phyloP scores from a whole-genome alignment of 2,888 invertebrate genomes.

The Rhimphoctona megacephalus region DNA sequence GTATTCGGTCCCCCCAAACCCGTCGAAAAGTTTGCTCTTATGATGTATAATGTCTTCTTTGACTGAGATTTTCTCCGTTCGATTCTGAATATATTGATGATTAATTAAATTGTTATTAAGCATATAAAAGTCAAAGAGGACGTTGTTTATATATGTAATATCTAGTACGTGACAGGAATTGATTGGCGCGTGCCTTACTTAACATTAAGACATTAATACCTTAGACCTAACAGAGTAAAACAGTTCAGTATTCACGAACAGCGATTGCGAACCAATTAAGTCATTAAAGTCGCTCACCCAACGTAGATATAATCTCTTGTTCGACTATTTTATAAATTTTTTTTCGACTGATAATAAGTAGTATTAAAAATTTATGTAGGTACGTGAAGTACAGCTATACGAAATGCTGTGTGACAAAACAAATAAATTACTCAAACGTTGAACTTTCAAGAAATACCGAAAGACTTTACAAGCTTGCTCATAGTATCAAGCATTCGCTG shows the following conservation, averaged over 20 bases:
- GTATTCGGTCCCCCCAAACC: not conserved
- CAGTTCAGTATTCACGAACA: not conserved
- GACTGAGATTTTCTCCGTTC: not conserved
- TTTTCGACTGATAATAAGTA: not conserved
- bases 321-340: not conserved
- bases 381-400: not conserved
- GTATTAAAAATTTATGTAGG: not conserved
- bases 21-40: constrained; percentile 4
- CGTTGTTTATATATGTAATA: not conserved
- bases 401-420: not conserved
- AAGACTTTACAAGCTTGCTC: not conserved
- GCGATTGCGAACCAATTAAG: not conserved
- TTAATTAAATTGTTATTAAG: too few species aligned
- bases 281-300: not conserved
- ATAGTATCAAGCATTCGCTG: not conserved
- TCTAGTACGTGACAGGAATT: not conserved
- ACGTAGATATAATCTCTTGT: not conserved
- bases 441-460: not conserved
- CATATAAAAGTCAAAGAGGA: too few species aligned
- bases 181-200: not conserved
- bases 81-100: too few species aligned
- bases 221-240: not conserved
- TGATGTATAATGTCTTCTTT: not conserved
- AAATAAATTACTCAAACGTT: not conserved
- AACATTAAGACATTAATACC: not conserved